Evolutionary conservation across 2,113 vertebrate genomes (phyloP), one percentile per base, ranked within the genome.

Genomic region (Rousettus leschenaultii): DNA sequence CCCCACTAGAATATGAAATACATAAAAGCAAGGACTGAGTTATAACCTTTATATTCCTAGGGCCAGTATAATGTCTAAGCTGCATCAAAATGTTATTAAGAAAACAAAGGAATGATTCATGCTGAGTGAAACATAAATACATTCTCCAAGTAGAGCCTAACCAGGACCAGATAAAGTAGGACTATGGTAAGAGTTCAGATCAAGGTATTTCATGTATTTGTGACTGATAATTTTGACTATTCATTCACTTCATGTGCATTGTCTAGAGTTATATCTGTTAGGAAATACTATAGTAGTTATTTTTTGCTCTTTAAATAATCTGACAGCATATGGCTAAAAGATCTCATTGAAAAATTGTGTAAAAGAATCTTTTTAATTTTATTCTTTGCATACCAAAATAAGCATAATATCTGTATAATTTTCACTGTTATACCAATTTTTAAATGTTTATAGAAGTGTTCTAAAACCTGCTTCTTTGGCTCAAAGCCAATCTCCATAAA

Each of bases 291-390:
- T 65, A 4, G 19, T 26, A 59, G 2, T 89, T 89, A 83, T 66
- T 75, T 94, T 89, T 95, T 70, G 74, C 16, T 15, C n/a, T 66
- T n/a, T 78, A 93, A 82, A 73, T 80, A 92, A 51, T 14, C 22
- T 91, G 89, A 92, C 21, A 38, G 13, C 48, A 89, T 19, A 87
- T 33, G 12, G 38, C 90, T 75, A 40, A 85, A 61, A 86, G 24
- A 78, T 13, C 10, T 83, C 51, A 88, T 73, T 74, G 88, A 19
- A 63, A 83, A 63, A 73, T 48, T 48, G 18, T 48, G 3, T 28
- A 26, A 68, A 79, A 89, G 14, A 86, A 73, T 77, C 3, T 94
- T 92, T 95, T 95, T 73, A 28, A 63, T 78, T 89, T 86, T 73
- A 86, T 87, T 92, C 71, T 84, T 84, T 40, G 11, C 85, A 59